These are phyloP conservation scores for Phorcus lineatus DNA, from an alignment of 2,888 invertebrate species.

Conservation along the genomic window DNA sequence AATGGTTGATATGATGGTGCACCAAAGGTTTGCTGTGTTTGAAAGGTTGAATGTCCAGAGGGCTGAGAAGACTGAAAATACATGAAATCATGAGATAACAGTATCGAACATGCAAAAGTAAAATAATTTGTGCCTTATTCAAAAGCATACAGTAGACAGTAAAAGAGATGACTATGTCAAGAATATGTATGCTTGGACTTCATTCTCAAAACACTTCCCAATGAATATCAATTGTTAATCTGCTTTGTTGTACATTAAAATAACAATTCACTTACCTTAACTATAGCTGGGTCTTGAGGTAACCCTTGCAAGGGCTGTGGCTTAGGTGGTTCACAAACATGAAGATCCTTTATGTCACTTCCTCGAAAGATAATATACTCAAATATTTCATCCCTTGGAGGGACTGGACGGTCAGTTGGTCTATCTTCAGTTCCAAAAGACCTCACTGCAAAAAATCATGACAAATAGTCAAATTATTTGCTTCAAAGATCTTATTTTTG, in stretches of 20 bases:
- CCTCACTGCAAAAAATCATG: slow-evolving; percentile 82
- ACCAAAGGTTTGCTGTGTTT: slow-evolving; percentile 43
- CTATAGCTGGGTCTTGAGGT: slow-evolving; percentile 96
- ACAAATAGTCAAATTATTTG: background rate
- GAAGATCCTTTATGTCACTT: slow-evolving; percentile 98
- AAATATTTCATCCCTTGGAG: slow-evolving; percentile 97
- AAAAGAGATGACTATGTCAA: background rate
- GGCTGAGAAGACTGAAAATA: slow-evolving; percentile 69
- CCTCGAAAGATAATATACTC: slow-evolving; percentile 99
- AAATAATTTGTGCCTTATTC: background rate
- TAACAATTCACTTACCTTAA: slow-evolving; percentile 79
- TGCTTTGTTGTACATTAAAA: background rate
- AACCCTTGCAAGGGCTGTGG: slow-evolving; percentile 78
- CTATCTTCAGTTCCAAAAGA: slow-evolving; percentile 99
- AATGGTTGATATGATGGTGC: slow-evolving; percentile 64
- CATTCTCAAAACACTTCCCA: no score
- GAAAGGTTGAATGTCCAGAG: slow-evolving; percentile 36
- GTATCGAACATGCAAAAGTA: background rate
- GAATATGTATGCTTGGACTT: background rate
- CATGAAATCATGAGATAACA: background rate
- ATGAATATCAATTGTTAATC: background rate
- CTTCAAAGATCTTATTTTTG: no score
- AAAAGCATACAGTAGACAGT: background rate
- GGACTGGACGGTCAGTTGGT: slow-evolving; percentile 94
- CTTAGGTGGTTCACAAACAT: slow-evolving; percentile 86